Evolutionary conservation across 2,797 vertebrate species (phyloP), one percentile per base, ranked within the genome.

Genomic region (Brachyalestes nurse): DNA sequence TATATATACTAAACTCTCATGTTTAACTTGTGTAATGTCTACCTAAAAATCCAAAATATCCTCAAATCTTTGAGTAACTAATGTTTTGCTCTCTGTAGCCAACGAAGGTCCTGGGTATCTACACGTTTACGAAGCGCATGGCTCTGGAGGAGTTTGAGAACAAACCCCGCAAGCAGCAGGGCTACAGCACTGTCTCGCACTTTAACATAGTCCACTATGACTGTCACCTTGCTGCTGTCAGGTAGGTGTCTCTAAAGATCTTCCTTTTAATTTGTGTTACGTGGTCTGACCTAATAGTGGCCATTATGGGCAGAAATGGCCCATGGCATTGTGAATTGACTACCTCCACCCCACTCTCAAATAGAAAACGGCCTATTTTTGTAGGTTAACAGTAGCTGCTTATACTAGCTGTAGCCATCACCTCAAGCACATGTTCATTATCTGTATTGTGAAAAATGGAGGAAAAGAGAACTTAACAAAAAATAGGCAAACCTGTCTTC

Each of bases 201-300:
- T 99, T 99, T 95, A 99, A 99, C 94, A 99, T 99, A 13, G 98
- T 99, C 88, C 98, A 99, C 92, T 99, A 99, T 0, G 98, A 99
- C 86, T 99, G 98, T 82, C 98, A 99, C 88, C 93, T 99, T 70
- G 98, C 98, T n/a, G 98, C 98, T 1, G 98, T 99, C 87, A 96
- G 98, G 98, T 99, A 91, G 0, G 4, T 34, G 12, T 81, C 19
- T 73, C 9, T 72, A 1, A 64, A 21, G 42, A 4, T 8, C 25
- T 62, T 71, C 9, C 6, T 62, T 62, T 77, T 57, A 47, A 74
- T 6, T 10, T 40, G 4, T 0, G 9, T 66, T 53, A 10, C 6
- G 16, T 19, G 8, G 49, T 75, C 3, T 77, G 12, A 49, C 19
- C 57, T 34, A 34, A 4, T 34, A 4, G 34, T 34, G 34, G 34